Percentiles rank a stretch among this genome's conserved stretches.
These are phyloP conservation scores for Chromoteleia sp. DNA, from an alignment of 2,888 invertebrate genomes.

Conservation along the genomic window DNA sequence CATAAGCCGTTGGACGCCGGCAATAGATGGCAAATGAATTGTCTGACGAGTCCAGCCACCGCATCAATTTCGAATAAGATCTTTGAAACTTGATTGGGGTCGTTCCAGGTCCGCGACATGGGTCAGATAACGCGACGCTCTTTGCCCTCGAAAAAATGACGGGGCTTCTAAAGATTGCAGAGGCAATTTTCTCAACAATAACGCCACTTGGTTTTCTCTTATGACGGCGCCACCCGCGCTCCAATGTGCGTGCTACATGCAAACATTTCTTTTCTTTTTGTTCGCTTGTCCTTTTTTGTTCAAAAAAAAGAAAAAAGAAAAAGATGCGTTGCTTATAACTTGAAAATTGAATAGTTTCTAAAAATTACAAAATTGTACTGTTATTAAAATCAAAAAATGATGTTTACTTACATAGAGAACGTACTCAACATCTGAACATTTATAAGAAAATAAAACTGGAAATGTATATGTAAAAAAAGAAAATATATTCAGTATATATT, in stretches of 20 bases:
- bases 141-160: slow-evolving; percentile 65
- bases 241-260: slow-evolving; percentile 52
- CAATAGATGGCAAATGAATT: slow-evolving; percentile 68
- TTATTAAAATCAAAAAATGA: too few relatives aligned
- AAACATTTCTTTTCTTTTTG: slow-evolving; percentile 40
- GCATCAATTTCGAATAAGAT: slow-evolving; percentile 73
- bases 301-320: slow-evolving; percentile 23
- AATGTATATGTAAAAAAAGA: too few relatives aligned
- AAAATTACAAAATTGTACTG: too few relatives aligned
- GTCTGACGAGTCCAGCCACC: slow-evolving; percentile 68
- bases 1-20: slow-evolving; percentile 53
- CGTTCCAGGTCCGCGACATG: slow-evolving; percentile 49
- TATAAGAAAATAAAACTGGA: too few relatives aligned
- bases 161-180: slow-evolving; percentile 77
- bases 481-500: too few relatives aligned
- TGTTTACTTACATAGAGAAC: too few relatives aligned
- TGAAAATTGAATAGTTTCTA: background rate
- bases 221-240: slow-evolving; percentile 67
- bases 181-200: slow-evolving; percentile 79
- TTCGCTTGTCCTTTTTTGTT: slow-evolving; percentile 11
- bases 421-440: too few relatives aligned
- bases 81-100: slow-evolving; percentile 72
- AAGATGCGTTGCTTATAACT: slow-evolving; percentile 1
- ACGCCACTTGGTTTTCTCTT: slow-evolving; percentile 75
- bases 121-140: slow-evolving; percentile 69